Evolutionary conservation across 2,797 vertebrate genomes (phyloP), one percentile per base, ranked within the genome.

Genomic region (Eulemur mongoz): DNA sequence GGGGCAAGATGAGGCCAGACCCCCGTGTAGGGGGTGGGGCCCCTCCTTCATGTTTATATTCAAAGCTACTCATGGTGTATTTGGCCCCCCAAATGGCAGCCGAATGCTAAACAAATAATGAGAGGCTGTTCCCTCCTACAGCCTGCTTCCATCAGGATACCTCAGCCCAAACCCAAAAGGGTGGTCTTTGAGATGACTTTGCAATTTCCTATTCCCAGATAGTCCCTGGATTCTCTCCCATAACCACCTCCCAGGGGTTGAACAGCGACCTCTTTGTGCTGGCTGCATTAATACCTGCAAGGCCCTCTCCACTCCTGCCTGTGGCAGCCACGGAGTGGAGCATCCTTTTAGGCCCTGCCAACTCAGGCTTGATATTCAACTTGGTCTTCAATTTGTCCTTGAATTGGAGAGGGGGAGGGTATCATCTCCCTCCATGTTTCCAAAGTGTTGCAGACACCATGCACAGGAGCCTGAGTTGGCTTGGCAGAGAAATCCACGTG

Each of bases 11-110:
- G 50, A 75, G 7, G 10, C 23, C n/a, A 72, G 32, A 54, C 45
- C 9, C 63, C 30, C 25, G 38, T 38, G 8, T 38, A 4, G 4
- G 38, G 25, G 12, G n/a, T 35, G 15, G 11, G 17, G 17, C 72
- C 82, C 38, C 22, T 48, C 67, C 25, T 76, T n/a, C 13, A n/a
- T 38, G 30, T 52, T 30, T 83, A 38, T 84, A 22, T 48, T 81
- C 14, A 45, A 3, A 1, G 38, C 70, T 4, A 5, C 11, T 1
- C 20, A 0, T 4, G n/a, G 30, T 25, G 10, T 6, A 30, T 65
- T 65, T 27, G 43, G 32, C 22, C 67, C 35, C 91, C 54, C 27
- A 48, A 59, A 73, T 13, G 20, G 85, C n/a, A 72, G 17, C 57
- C 25, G 48, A 32, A 23, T 54, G 18, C 22, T 70, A 40, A 65